These are phyloP conservation scores for Zaprionus ghesquierei DNA, from an alignment of 1,140 invertebrate species.

Conservation along the genomic window DNA sequence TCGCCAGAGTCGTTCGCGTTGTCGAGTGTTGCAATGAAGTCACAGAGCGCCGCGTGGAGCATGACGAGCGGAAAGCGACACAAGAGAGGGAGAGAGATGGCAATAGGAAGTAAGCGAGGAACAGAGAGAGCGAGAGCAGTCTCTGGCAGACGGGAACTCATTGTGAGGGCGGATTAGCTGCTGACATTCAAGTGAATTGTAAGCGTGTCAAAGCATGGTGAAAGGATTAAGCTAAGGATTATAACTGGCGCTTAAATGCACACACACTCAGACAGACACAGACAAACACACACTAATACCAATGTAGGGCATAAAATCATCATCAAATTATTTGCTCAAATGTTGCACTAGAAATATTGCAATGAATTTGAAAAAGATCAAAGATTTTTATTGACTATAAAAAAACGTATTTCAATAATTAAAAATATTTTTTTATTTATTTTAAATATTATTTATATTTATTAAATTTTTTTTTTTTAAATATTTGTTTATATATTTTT, in stretches of 20 bases:
- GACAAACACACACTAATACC: not conserved
- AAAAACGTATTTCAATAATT: not conserved
- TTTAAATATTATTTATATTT: too few species aligned
- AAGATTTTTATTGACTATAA: too few species aligned
- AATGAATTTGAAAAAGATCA: not conserved
- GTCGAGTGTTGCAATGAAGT: constrained; percentile 50
- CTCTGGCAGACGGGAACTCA: constrained; percentile 45
- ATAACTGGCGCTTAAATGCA: constrained; percentile 41
- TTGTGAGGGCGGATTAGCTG: constrained; percentile 69
- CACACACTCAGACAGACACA: not conserved
- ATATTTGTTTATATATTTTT: too few species aligned
- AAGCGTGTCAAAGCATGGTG: constrained; percentile 72
- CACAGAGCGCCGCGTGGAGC: not conserved
- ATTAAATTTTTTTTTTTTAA: too few species aligned
- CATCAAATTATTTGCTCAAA: constrained; percentile 5
- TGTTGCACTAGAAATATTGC: not conserved
- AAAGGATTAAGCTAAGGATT: constrained; percentile 73
- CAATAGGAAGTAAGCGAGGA: not conserved
- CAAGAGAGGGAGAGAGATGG: not conserved
- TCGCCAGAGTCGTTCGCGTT: constrained; percentile 42
- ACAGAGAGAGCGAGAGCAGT: not conserved
- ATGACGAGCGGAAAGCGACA: not conserved
- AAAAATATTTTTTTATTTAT: not conserved
- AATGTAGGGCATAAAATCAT: constrained; percentile 7
- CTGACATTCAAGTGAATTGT: constrained; percentile 76